Conservation (phyloP, 2,113 vertebrate genomes). For the Ia io region DNA sequence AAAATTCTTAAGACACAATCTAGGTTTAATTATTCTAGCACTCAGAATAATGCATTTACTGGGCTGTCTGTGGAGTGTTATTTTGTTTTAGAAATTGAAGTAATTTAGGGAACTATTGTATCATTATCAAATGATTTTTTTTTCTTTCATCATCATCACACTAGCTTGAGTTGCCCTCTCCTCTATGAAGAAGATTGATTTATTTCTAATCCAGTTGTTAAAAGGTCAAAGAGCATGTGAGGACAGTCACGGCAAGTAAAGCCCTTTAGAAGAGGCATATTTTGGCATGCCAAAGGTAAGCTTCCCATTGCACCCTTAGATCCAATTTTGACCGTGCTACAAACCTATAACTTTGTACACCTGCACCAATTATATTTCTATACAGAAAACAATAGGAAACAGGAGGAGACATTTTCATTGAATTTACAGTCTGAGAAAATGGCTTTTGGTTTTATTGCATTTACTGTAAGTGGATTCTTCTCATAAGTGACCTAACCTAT, state of each 20-base stretch:
- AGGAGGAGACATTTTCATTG: background rate
- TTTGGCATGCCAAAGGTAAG: background rate
- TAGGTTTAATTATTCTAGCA: background rate
- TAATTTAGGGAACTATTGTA: background rate
- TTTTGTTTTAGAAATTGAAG: slow-evolving; percentile 47
- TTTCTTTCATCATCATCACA: background rate
- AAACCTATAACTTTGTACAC: background rate
- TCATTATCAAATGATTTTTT: background rate
- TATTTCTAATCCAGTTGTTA: background rate
- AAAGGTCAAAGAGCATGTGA: background rate
- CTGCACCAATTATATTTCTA: slow-evolving; percentile 18
- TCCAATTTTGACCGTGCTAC: background rate
- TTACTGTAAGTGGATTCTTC: background rate
- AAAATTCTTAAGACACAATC: slow-evolving; percentile 3
- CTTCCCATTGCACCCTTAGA: background rate
- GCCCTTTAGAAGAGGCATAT: background rate
- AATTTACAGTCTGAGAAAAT: background rate
- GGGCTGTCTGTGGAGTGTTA: background rate
- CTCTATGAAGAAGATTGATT: background rate
- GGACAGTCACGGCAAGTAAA: background rate
- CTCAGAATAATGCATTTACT: background rate
- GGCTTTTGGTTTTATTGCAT: background rate
- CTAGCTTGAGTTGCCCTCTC: background rate
- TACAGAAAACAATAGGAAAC: background rate
- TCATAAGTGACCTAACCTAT: background rate